These are phyloP conservation scores for Choristoneura fumiferana DNA, from an alignment of 1,140 invertebrate genomes.

Conservation along the genomic window DNA sequence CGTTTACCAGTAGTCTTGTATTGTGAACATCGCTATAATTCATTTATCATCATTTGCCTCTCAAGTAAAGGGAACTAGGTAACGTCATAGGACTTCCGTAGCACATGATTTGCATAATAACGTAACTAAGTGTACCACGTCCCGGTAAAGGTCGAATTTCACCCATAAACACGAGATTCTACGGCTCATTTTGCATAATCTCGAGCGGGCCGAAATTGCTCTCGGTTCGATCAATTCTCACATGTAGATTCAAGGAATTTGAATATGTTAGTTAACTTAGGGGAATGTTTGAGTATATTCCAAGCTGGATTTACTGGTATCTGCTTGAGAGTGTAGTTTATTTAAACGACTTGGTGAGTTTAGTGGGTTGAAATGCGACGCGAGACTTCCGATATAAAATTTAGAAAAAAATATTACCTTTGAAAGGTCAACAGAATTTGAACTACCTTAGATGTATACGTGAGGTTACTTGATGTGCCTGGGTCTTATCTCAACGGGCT, in stretches of 20 bases:
- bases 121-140: conserved; percentile 46
- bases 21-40: conserved; percentile 45
- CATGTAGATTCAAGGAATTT: conserved; percentile 56
- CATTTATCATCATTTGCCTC: conserved; percentile 68
- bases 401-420: too few species aligned
- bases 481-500: too few species aligned
- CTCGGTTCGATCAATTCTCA: conserved; percentile 54
- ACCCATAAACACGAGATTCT: conserved; percentile 23
- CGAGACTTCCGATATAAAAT: too few species aligned
- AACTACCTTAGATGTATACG: too few species aligned
- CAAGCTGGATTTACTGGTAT: conserved; percentile 7
- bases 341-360: conserved; percentile 7
- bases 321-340: conserved; percentile 12
- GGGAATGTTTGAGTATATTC: conserved; percentile 29
- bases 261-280: conserved; percentile 42
- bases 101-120: conserved; percentile 68
- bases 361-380: background rate
- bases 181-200: conserved; percentile 35
- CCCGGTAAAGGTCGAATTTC: conserved; percentile 26
- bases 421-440: too few species aligned
- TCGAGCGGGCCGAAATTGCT: conserved; percentile 33
- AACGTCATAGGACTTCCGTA: conserved; percentile 54
- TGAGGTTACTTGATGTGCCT: too few species aligned
- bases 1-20: background rate
- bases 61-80: conserved; percentile 61